Percentiles rank a stretch among this genome's conserved stretches.
phyloP scores from a whole-genome alignment of 2,797 vertebrate species.

The Loris lydekkerianus region DNA sequence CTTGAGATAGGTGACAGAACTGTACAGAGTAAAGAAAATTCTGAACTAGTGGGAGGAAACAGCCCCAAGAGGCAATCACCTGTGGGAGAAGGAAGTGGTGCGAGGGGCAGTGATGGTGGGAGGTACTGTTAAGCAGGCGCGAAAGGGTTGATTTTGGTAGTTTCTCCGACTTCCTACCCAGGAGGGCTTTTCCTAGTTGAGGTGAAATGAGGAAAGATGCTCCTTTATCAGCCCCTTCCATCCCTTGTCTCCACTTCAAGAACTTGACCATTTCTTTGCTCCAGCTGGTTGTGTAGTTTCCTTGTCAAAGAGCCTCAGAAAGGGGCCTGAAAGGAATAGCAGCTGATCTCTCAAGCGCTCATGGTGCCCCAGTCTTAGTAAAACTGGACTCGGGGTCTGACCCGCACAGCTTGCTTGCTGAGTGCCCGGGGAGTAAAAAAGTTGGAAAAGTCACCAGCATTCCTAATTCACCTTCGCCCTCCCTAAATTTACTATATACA shows the following conservation, averaged over 20 bases:
- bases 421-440: constrained; percentile 31
- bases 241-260: not conserved
- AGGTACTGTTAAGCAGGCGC: not conserved
- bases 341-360: not conserved
- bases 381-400: not conserved
- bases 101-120: not conserved
- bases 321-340: not conserved
- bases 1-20: not conserved
- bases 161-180: not conserved
- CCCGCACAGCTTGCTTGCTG: not conserved
- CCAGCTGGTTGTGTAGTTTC: not conserved
- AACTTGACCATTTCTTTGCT: not conserved
- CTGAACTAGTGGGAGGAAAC: not conserved
- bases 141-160: not conserved
- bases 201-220: not conserved
- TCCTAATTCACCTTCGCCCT: not conserved
- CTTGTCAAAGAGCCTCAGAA: not conserved
- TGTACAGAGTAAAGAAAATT: not conserved
- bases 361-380: not conserved
- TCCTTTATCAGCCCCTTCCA: too few species aligned
- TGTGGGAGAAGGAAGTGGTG: not conserved
- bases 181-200: not conserved
- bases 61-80: not conserved
- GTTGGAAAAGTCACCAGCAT: not conserved
- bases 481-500: not conserved